Base-by-base conservation (phyloP, 2,797 vertebrate genomes). In the Sebastolobus alascanus region DNA sequence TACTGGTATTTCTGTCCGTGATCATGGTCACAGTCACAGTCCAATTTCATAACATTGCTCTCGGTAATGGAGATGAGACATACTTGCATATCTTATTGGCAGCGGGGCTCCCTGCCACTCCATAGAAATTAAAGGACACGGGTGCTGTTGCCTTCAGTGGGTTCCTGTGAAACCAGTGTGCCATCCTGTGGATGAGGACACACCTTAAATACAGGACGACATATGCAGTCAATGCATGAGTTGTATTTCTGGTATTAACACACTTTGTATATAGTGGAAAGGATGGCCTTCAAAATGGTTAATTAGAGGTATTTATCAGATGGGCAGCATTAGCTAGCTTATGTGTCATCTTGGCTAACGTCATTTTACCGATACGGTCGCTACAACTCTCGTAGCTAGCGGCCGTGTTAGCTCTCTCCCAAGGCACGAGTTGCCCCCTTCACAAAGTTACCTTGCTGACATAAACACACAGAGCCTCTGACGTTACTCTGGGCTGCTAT, bases 141-240 rank as follows among this genome's bases (percentile, higher is more conserved):
- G 98, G 97, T 52, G 99, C 98, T 11, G 98, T 99, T 22, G 98
- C 97, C 95, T 99, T 99, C 77, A 99, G 85, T 5, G 99, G 99
- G 94, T 99, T 99, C 90, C 98, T 97, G 86, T 99, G 98, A 95
- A 99, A 99, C 99, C 99, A 99, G 71, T 99, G 98, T 5, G 98
- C 97, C 99, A 99, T 99, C 69, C 61, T 93, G 90, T 72, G 55
- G 65, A 68, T 25, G 56, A 61, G 73, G 86, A 77, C 80, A 86
- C 88, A 84, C 79, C 90, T 91, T 64, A 6, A 31, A 89, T 0
- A 77, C 14, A 27, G 3, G 1, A 18, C 22, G 27, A 73, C 64
- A 71, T 59, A 77, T 22, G 7, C 43, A 25, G 35, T 31, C 54
- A 40, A 22, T 22, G 4, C 31, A 16, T 8, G 12, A 3, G 1